These are phyloP conservation scores for Varanus salvator DNA, from an alignment of 2,113 vertebrate genomes.

Conservation along the genomic window DNA sequence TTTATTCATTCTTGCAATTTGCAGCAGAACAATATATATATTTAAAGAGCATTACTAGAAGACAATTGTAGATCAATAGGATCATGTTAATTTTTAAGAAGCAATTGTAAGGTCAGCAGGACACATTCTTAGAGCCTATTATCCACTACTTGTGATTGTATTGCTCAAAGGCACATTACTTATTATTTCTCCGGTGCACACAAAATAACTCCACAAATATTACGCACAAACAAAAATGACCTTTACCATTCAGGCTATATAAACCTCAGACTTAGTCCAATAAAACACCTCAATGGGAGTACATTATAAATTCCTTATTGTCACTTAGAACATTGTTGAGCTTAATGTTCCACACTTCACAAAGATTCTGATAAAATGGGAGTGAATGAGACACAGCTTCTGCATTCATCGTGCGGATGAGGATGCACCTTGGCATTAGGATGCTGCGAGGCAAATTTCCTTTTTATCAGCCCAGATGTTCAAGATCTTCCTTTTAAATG, in stretches of 20 bases:
- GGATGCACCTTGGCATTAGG: neutral
- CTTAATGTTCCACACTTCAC: neutral
- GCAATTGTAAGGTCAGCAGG: conserved; percentile 59
- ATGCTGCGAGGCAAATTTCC: neutral
- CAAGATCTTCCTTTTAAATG: neutral
- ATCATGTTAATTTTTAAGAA: conserved; percentile 41
- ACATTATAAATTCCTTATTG: neutral
- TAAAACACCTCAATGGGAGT: neutral
- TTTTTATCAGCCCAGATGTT: neutral
- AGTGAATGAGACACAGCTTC: neutral
- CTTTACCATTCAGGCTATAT: neutral
- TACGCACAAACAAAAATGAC: conserved; percentile 4
- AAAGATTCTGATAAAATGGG: neutral
- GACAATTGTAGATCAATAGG: conserved; percentile 42
- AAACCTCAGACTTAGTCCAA: neutral
- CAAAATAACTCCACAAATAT: conserved; percentile 1
- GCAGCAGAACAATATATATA: conserved; percentile 30
- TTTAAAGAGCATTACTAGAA: conserved; percentile 40
- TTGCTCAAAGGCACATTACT: conserved; percentile 7
- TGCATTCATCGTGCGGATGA: neutral
- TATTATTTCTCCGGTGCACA: neutral
- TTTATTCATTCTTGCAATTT: conserved; percentile 57
- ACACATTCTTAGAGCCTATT: conserved; percentile 33
- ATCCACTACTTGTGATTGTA: neutral
- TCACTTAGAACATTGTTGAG: neutral